These are phyloP conservation scores for Macrotus californicus DNA, from an alignment of 2,113 vertebrate species.

Conservation along the genomic window DNA sequence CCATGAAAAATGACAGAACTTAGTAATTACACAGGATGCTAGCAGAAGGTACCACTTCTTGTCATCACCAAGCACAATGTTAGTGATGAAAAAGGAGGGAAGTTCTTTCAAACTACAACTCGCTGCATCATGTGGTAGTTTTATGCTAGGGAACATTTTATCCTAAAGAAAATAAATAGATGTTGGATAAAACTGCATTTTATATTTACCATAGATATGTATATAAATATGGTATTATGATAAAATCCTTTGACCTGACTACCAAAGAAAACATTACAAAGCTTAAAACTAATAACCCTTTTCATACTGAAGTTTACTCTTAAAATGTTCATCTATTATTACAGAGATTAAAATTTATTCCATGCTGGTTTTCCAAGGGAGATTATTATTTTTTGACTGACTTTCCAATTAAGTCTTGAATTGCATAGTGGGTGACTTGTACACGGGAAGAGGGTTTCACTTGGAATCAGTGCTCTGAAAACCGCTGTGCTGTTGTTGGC, in stretches of 20 bases:
- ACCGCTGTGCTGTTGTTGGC: neutral
- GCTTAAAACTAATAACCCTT: neutral
- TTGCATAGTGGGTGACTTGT: constrained; percentile 37
- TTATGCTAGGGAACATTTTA: neutral
- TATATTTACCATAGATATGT: neutral
- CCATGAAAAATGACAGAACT: neutral
- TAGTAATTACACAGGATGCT: neutral
- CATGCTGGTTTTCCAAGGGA: constrained; percentile 28
- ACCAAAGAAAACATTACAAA: neutral
- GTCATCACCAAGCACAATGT: neutral
- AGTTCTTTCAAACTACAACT: neutral
- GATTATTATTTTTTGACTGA: neutral
- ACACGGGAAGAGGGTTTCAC: constrained; percentile 63
- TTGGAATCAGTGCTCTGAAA: constrained; percentile 58
- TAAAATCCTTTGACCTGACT: neutral
- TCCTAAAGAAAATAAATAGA: neutral
- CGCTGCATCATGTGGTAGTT: neutral
- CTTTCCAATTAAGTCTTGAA: constrained; percentile 65
- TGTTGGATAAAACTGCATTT: neutral
- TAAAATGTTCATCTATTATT: neutral
- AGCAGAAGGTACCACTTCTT: neutral
- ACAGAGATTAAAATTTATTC: constrained; percentile 21
- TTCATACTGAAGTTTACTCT: neutral
- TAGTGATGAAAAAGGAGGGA: neutral
- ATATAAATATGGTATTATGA: neutral